These are phyloP conservation scores for Carpatolechia fugitivella DNA, from an alignment of 2,888 invertebrate genomes.

Conservation along the genomic window DNA sequence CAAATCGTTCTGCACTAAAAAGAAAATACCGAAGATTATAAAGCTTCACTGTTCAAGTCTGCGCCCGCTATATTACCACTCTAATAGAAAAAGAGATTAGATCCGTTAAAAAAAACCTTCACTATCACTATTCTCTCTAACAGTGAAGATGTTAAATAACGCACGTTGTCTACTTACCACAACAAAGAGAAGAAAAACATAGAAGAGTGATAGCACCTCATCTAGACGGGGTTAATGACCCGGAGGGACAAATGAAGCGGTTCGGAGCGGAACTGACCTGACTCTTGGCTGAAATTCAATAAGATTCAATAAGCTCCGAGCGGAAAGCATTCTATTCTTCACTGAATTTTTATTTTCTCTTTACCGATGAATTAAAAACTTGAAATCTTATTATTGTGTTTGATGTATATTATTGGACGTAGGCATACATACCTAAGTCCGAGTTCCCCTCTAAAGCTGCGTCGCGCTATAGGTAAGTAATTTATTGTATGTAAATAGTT, in stretches of 20 bases:
- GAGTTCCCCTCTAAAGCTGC: too few species aligned
- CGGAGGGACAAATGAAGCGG: conserved; percentile 32
- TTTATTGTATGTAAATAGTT: too few species aligned
- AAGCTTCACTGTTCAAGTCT: too few species aligned
- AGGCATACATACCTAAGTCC: too few species aligned
- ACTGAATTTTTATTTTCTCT: not conserved
- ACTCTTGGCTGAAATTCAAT: conserved; percentile 19
- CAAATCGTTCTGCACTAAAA: too few species aligned
- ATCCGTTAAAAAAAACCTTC: too few species aligned
- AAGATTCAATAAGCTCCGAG: conserved; percentile 17
- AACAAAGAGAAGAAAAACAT: conserved; percentile 26
- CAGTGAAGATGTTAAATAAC: not conserved
- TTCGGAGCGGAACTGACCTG: conserved; percentile 24
- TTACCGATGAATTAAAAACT: not conserved
- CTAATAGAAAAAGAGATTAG: too few species aligned
- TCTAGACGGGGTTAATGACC: conserved; percentile 38
- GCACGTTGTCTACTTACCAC: conserved; percentile 17
- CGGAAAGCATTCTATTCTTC: not conserved
- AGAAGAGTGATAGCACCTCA: conserved; percentile 30
- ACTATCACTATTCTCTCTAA: not conserved
- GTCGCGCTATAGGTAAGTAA: too few species aligned
- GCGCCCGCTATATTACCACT: too few species aligned
- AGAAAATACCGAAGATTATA: too few species aligned
- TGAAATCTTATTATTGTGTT: too few species aligned
- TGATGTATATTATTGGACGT: too few species aligned